phyloP scores from a whole-genome alignment of 2,888 invertebrate genomes.

The Drosophila paucipuncta region DNA sequence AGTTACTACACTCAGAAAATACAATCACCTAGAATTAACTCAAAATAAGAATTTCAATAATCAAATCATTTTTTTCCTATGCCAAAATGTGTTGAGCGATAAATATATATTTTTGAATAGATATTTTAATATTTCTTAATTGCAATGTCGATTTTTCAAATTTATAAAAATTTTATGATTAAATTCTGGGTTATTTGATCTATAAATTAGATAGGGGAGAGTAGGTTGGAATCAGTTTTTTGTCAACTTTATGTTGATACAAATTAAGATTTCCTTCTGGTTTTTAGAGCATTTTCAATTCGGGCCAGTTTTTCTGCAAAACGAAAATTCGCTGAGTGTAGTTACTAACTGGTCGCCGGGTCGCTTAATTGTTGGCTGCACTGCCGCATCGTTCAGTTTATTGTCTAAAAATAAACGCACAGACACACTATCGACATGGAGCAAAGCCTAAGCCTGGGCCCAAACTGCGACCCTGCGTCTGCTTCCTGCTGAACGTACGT shows the following conservation, averaged over 20 bases:
- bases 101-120: not conserved
- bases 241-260: not conserved
- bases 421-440: constrained; percentile 36
- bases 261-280: not conserved
- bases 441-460: constrained; percentile 30
- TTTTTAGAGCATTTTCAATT: not conserved
- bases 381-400: constrained; percentile 63
- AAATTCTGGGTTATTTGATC: not conserved
- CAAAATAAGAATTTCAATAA: not conserved
- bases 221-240: too few species aligned
- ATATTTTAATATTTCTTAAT: too few species aligned
- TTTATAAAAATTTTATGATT: too few species aligned
- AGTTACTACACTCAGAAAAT: constrained; percentile 1
- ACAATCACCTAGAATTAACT: not conserved
- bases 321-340: not conserved
- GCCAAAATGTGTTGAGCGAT: not conserved
- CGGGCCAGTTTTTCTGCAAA: not conserved
- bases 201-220: not conserved
- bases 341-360: not conserved
- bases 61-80: not conserved
- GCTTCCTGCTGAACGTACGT: constrained; percentile 56
- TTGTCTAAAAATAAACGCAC: constrained; percentile 75
- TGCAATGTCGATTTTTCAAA: too few species aligned
- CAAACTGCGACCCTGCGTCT: constrained; percentile 15
- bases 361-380: constrained; percentile 32